A percentile compares a stretch with the other conserved stretches of the same genome.
Evolutionary conservation across 2,797 vertebrate genomes (phyloP).

Genomic region (Mus minutoides): DNA sequence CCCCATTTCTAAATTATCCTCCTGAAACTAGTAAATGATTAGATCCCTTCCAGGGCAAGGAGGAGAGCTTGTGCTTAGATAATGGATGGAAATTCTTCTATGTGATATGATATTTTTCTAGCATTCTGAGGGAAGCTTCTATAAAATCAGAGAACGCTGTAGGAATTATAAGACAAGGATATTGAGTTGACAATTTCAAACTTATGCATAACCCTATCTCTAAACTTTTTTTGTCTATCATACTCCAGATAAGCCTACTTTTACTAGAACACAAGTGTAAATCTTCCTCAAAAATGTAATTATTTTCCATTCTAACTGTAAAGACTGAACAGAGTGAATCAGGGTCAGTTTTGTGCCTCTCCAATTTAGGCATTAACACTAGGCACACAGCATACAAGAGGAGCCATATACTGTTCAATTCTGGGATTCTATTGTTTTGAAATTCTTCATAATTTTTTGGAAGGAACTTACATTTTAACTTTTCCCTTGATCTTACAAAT

Average conservation of each 20-base stretch:
- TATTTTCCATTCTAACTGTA: background rate
- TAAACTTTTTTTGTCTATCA: background rate
- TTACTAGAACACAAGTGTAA: background rate
- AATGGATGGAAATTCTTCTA: background rate
- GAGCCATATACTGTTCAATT: background rate
- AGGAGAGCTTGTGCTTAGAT: background rate
- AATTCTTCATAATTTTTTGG: conserved; percentile 43
- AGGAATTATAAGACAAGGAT: background rate
- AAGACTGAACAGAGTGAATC: background rate
- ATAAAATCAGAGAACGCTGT: background rate
- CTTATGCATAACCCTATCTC: background rate
- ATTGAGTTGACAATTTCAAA: background rate
- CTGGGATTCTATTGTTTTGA: background rate
- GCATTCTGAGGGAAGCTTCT: background rate
- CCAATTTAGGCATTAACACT: background rate
- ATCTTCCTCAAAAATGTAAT: background rate
- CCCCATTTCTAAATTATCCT: background rate
- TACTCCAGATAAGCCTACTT: background rate
- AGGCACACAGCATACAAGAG: background rate
- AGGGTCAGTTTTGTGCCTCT: background rate
- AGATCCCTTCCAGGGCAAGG: background rate
- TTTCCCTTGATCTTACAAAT: background rate
- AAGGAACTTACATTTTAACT: background rate
- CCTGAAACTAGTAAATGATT: background rate
- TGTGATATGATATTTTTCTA: background rate